Evolutionary conservation across 2,888 invertebrate genomes (phyloP).

Genomic region (Dichetophora obliterata): DNA sequence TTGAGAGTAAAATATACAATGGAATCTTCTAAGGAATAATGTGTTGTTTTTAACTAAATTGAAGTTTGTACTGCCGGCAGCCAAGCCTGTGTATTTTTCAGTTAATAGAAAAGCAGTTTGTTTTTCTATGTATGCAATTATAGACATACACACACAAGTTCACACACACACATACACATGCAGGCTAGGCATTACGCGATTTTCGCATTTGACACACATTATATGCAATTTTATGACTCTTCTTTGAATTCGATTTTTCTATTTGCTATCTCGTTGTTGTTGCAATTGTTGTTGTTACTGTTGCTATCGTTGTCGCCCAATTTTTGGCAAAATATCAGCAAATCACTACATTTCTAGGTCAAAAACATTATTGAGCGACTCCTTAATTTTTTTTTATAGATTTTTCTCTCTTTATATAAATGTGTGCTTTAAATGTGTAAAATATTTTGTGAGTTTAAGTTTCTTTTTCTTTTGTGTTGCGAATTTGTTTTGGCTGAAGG

Average conservation of each 20-base stretch:
- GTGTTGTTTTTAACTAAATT: neutral
- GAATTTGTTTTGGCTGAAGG: neutral
- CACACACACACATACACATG: slow-evolving; percentile 10
- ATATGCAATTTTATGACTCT: slow-evolving; percentile 25
- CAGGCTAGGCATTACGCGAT: slow-evolving; percentile 38
- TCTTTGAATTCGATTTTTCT: neutral
- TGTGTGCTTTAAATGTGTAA: neutral
- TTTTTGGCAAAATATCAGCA: slow-evolving; percentile 27
- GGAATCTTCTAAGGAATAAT: too few species aligned
- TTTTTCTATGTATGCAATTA: too few species aligned
- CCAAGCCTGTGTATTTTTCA: too few species aligned
- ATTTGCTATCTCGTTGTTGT: neutral
- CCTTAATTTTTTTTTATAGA: neutral
- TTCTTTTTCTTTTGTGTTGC: neutral
- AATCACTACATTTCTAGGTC: slow-evolving; percentile 9
- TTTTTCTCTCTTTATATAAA: slow-evolving; percentile 12
- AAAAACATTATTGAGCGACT: neutral
- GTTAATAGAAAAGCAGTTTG: too few species aligned
- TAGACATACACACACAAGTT: neutral
- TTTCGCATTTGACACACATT: slow-evolving; percentile 30
- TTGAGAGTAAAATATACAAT: too few species aligned
- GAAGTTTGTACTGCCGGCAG: too few species aligned
- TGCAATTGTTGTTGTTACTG: neutral
- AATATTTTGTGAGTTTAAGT: slow-evolving; percentile 4
- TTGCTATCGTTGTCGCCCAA: neutral